Percentiles rank a stretch among this genome's conserved stretches.
Conservation (phyloP, 2,113 vertebrate species). For the Vicugna pacos region DNA sequence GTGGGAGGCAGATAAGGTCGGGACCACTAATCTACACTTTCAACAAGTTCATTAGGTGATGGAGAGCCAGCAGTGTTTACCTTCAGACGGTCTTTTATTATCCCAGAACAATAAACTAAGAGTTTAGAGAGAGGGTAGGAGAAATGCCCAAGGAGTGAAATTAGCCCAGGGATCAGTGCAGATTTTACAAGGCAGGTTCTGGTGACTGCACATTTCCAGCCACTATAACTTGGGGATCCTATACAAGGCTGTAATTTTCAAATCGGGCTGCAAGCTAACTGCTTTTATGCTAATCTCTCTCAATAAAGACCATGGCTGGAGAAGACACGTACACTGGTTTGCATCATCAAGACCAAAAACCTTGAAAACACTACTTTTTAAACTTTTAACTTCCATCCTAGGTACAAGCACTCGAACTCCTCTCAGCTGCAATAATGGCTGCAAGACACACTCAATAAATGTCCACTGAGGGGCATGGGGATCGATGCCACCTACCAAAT, state of each 20-base stretch:
- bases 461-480: not conserved
- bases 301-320: slow-evolving; percentile 53
- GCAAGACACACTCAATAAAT: not conserved
- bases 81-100: slow-evolving; percentile 23
- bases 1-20: rapidly evolving
- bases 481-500: not conserved
- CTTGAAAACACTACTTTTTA: slow-evolving; percentile 44
- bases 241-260: slow-evolving; percentile 74
- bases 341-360: slow-evolving; percentile 29
- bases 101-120: slow-evolving; percentile 46
- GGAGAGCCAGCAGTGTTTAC: not conserved
- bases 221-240: slow-evolving; percentile 53
- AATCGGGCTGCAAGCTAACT: slow-evolving; percentile 68
- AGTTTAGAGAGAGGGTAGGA: not conserved
- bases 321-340: slow-evolving; percentile 42
- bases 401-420: not conserved
- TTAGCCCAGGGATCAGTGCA: not conserved
- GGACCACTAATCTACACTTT: not conserved
- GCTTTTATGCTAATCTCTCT: slow-evolving; percentile 70
- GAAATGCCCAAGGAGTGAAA: slow-evolving; percentile 40
- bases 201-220: slow-evolving; percentile 37
- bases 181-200: slow-evolving; percentile 50
- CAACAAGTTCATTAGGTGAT: not conserved
- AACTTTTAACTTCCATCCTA: slow-evolving; percentile 16
- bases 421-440: not conserved